phyloP scores from a whole-genome alignment of 2,113 vertebrate genomes.

The Thryonomys swinderianus region DNA sequence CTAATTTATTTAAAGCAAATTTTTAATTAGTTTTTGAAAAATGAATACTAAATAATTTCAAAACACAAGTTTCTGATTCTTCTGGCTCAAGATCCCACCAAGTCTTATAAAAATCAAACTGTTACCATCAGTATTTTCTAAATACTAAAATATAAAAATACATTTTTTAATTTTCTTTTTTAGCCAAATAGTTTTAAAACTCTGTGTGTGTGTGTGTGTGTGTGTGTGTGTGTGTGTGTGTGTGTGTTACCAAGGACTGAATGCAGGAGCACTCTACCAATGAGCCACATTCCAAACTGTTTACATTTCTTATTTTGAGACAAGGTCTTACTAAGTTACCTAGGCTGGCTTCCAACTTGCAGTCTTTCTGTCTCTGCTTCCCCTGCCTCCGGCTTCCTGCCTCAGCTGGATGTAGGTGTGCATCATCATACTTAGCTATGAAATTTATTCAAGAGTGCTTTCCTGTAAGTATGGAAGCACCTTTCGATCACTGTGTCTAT shows the following conservation, averaged over 20 bases:
- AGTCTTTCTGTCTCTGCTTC: not conserved
- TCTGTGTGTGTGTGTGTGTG: not conserved
- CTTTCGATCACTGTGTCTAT: not conserved
- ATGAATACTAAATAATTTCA: slow-evolving; percentile 35
- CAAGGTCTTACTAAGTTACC: not conserved
- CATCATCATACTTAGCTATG: not conserved
- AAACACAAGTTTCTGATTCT: not conserved
- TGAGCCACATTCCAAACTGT: not conserved
- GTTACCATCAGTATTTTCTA: not conserved
- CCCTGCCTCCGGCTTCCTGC: not conserved
- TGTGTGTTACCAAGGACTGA: not conserved
- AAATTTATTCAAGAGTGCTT: slow-evolving; percentile 18
- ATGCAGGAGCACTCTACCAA: not conserved
- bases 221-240: not conserved
- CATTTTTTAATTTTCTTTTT: not conserved
- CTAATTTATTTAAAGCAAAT: not conserved
- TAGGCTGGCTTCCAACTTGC: not conserved
- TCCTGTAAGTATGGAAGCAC: slow-evolving; percentile 21
- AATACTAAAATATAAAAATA: not conserved
- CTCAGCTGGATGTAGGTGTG: not conserved
- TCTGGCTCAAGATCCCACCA: not conserved
- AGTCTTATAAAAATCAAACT: not conserved
- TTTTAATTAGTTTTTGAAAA: slow-evolving; percentile 8
- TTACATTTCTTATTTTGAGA: not conserved
- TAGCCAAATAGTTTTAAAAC: not conserved